These are phyloP conservation scores for Clytia hemisphaerica DNA, from an alignment of 30 jellyfish, hydroid and myxozoan species.

Conservation along the genomic window DNA sequence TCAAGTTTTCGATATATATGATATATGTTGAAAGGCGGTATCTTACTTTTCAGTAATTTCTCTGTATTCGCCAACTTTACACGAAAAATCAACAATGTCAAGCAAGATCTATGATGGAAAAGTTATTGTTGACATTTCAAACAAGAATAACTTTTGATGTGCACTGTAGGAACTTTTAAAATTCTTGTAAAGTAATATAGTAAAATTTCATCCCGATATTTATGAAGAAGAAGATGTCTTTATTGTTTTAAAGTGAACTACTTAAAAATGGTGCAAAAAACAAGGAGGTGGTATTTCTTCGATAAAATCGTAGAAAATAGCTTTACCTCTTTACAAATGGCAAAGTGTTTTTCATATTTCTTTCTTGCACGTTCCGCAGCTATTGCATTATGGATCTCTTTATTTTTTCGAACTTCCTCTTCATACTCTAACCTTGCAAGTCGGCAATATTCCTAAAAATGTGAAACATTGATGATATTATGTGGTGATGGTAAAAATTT, in stretches of 20 bases:
- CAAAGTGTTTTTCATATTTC: slow-evolving; percentile 74
- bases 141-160: too few species aligned
- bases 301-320: not conserved
- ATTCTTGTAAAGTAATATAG: too few species aligned
- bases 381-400: slow-evolving; percentile 55
- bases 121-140: too few species aligned
- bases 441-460: slow-evolving; percentile 74
- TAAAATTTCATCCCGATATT: too few species aligned
- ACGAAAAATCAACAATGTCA: slow-evolving; percentile 67
- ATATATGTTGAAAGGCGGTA: not conserved
- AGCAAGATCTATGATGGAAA: slow-evolving; percentile 37
- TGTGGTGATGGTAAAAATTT: too few species aligned
- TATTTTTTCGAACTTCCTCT: slow-evolving; percentile 46
- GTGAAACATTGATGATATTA: too few species aligned
- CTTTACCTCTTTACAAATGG: slow-evolving; percentile 73
- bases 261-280: too few species aligned
- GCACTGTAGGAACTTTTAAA: too few species aligned
- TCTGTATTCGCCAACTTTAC: slow-evolving; percentile 96
- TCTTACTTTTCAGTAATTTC: slow-evolving; percentile 87
- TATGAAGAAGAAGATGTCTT: too few species aligned
- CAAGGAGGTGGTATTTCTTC: too few species aligned
- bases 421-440: slow-evolving; percentile 74
- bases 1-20: too few species aligned
- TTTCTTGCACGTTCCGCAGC: slow-evolving; percentile 55
- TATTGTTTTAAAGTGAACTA: too few species aligned